These are phyloP conservation scores for Lepidothrix coronata DNA, from an alignment of 2,113 vertebrate species.

Conservation along the genomic window DNA sequence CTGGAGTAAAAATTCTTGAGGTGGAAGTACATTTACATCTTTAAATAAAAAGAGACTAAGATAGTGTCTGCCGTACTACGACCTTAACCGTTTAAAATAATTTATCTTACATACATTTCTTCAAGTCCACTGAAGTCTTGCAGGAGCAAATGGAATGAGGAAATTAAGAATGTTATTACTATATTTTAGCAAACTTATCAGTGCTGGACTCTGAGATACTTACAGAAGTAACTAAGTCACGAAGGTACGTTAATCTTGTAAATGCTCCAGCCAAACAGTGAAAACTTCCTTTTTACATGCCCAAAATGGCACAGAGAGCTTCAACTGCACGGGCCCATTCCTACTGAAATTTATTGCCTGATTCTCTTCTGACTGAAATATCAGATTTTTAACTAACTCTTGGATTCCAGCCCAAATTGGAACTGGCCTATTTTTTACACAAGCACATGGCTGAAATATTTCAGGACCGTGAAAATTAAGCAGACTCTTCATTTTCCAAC, in stretches of 20 bases:
- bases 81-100: background rate
- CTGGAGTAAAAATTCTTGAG: slow-evolving; percentile 54
- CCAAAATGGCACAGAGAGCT: background rate
- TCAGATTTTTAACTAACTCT: background rate
- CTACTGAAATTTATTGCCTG: background rate
- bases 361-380: background rate
- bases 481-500: background rate
- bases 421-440: background rate
- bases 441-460: background rate
- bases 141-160: background rate
- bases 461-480: background rate
- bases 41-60: slow-evolving; percentile 10
- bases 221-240: background rate
- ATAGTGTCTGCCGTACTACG: background rate
- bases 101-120: background rate
- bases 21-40: slow-evolving; percentile 23
- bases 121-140: background rate
- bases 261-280: background rate
- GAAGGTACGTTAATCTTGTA: background rate
- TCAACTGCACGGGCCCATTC: background rate
- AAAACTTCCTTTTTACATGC: background rate
- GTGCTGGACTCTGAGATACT: background rate
- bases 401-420: background rate
- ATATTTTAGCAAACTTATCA: background rate
- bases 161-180: background rate